Evolutionary conservation across 2,888 invertebrate genomes (phyloP).

Genomic region (Octodonta nipae): DNA sequence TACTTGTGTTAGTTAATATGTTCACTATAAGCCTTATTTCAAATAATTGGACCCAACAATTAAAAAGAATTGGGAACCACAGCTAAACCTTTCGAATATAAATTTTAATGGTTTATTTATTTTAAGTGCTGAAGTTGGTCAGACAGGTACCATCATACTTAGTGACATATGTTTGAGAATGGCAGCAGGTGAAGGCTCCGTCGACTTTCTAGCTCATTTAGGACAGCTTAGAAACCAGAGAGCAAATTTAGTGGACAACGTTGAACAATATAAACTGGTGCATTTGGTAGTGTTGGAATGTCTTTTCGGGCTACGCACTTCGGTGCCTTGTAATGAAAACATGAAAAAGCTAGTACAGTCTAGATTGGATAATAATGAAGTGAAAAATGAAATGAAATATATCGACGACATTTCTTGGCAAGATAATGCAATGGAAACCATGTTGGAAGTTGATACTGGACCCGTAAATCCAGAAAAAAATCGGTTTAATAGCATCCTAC

Average conservation of each 20-base stretch:
- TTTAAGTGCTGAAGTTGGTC: constrained; percentile 44
- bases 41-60: too few relatives aligned
- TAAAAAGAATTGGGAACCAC: too few relatives aligned
- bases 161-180: constrained; percentile 42
- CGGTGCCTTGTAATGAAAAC: constrained; percentile 28
- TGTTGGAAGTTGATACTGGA: constrained; percentile 10
- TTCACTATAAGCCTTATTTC: too few relatives aligned
- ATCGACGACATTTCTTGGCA: constrained; percentile 33
- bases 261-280: constrained; percentile 37
- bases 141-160: constrained; percentile 48
- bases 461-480: constrained; percentile 26
- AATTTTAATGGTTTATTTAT: too few relatives aligned
- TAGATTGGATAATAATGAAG: constrained; percentile 20
- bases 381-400: constrained; percentile 28
- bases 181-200: constrained; percentile 31
- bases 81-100: too few relatives aligned
- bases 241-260: constrained; percentile 33
- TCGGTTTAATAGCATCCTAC: constrained; percentile 31
- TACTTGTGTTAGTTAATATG: too few relatives aligned
- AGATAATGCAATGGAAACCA: constrained; percentile 31
- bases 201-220: constrained; percentile 27
- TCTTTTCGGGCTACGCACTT: constrained; percentile 29
- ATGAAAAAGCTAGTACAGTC: constrained; percentile 15
- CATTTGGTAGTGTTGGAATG: constrained; percentile 36
- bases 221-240: constrained; percentile 29